phyloP scores from a whole-genome alignment of 1,140 invertebrate genomes.

The Leptinotarsa lineolata region DNA sequence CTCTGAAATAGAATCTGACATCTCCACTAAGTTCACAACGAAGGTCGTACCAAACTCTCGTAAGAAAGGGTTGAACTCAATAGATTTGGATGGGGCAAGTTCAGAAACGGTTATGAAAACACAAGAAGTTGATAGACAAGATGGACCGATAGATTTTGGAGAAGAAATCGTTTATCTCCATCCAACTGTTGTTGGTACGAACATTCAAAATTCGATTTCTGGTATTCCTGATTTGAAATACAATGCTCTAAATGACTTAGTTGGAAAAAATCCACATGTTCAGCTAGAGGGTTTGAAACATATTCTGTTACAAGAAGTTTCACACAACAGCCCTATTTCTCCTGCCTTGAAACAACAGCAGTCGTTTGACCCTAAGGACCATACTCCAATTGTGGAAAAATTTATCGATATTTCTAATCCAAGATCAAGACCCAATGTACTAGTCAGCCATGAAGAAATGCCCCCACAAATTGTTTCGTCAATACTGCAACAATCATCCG shows the following conservation, averaged over 20 bases:
- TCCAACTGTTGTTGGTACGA: constrained; percentile 18
- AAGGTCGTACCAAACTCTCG: background rate
- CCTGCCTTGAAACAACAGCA: constrained; percentile 23
- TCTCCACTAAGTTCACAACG: no score
- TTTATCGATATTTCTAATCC: constrained; percentile 29
- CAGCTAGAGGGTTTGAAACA: constrained; percentile 46
- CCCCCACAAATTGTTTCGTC: background rate
- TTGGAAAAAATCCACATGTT: constrained; percentile 41
- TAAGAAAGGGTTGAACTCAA: background rate
- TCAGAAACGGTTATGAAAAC: constrained; percentile 17
- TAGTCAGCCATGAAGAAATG: constrained; percentile 27
- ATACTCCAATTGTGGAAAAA: constrained; percentile 31
- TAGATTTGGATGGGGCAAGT: constrained; percentile 20
- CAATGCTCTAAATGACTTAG: constrained; percentile 37
- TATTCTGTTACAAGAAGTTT: constrained; percentile 30
- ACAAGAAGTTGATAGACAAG: constrained; percentile 14
- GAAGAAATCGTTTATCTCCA: constrained; percentile 27
- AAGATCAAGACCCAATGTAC: constrained; percentile 26
- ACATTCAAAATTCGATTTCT: background rate
- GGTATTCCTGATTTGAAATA: constrained; percentile 31
- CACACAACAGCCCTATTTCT: constrained; percentile 13
- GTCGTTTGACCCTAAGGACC: constrained; percentile 18
- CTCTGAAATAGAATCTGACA: background rate
- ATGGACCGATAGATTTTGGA: background rate
- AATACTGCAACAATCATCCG: constrained; percentile 24